Evolutionary conservation across 2,797 vertebrate genomes (phyloP).

Genomic region (Neomorphus geoffroyi): DNA sequence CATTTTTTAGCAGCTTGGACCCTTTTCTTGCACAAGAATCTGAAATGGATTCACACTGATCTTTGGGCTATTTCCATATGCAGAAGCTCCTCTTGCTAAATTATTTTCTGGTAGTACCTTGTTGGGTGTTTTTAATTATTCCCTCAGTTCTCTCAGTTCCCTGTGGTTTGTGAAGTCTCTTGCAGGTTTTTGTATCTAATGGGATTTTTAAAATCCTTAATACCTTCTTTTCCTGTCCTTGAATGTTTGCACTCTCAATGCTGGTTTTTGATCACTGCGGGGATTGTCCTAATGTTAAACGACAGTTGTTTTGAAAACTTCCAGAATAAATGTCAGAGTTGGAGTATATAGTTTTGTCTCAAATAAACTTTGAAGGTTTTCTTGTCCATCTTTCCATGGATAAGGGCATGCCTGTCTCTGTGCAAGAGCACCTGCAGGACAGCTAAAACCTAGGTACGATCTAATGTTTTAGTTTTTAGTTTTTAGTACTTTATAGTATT

Average conservation of each 20-base stretch:
- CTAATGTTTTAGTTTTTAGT: not conserved
- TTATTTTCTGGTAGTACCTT: not conserved
- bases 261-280: not conserved
- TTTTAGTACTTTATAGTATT: not conserved
- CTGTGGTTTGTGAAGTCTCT: not conserved
- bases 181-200: not conserved
- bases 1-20: not conserved
- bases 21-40: not conserved
- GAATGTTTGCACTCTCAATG: not conserved
- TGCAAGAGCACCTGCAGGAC: not conserved
- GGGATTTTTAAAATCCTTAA: not conserved
- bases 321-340: not conserved
- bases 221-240: not conserved
- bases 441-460: not conserved
- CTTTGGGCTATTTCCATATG: not conserved
- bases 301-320: not conserved
- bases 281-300: not conserved
- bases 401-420: not conserved
- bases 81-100: not conserved
- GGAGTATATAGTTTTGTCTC: not conserved
- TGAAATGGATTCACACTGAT: not conserved
- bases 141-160: not conserved
- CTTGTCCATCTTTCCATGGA: rapidly evolving
- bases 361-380: not conserved
- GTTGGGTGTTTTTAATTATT: not conserved